Evolutionary conservation across 2,888 invertebrate species (phyloP), one percentile per base, ranked within the genome.

Genomic region (Lasioglossum oenotherae): DNA sequence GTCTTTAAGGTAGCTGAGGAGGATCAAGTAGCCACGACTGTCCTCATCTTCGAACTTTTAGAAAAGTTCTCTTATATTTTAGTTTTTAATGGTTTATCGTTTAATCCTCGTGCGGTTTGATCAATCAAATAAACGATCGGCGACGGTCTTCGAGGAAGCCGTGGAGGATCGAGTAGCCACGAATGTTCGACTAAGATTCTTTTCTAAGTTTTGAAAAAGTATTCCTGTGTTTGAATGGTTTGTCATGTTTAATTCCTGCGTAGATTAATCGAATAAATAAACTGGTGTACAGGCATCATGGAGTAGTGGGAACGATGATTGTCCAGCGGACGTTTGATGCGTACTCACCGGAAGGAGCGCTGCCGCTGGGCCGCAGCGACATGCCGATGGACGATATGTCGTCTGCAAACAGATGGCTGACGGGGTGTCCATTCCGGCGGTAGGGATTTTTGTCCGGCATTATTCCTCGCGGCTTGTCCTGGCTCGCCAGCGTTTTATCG

Each of bases 351-450:
- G 98, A 98, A 93, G 97, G 97, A 94, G 97, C 96, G 95, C 97
- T 97, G 93, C 96, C 96, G 94, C 97, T 97, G 93, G 97, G 97
- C 92, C 97, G 96, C 95, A 97, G 96, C 88, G 97, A 97, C 98
- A 98, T 98, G 95, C 98, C 98, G 95, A 98, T 98, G 93, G 98
- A 98, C 95, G 97, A 98, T 95, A 98, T 98, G 96, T 98, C 98
- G 87, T 95, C 94, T 90, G 91, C 93, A 90, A 94, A 93, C 89
- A 93, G 92, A 91, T 95, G 94, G 89, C 94, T 95, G 82, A 81
- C 94, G 92, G 94, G 92, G 79, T 92, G 92, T 91, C 93, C 95
- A 93, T 94, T 93, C 85, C 94, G 94, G 89, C 88, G 92, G 82
- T 90, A 93, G 74, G 91, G 89, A 88, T 92, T 93, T 92, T 95